phyloP scores from a whole-genome alignment of 2,888 invertebrate genomes.

The Hecatera dysodea region DNA sequence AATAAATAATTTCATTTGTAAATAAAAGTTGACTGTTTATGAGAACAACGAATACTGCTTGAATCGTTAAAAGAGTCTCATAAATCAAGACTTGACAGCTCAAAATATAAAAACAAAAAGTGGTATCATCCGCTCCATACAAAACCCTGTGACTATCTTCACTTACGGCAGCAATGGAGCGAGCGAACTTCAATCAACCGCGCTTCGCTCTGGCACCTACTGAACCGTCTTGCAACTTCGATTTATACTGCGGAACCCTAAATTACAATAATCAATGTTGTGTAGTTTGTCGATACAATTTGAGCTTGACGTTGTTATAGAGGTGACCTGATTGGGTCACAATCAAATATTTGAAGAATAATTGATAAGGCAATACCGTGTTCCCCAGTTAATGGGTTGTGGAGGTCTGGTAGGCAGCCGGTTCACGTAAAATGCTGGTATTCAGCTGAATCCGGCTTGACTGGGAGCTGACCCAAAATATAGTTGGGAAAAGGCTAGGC shows the following conservation, averaged over 20 bases:
- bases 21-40: too few relatives aligned
- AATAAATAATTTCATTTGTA: too few relatives aligned
- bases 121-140: conserved; percentile 67
- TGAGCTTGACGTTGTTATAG: neutral
- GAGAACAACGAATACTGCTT: too few relatives aligned
- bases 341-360: neutral
- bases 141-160: conserved; percentile 47
- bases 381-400: too few relatives aligned
- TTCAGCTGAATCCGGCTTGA: too few relatives aligned
- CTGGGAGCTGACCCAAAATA: too few relatives aligned
- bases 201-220: conserved; percentile 72
- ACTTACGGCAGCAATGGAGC: conserved; percentile 60
- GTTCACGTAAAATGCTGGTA: too few relatives aligned
- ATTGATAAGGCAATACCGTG: too few relatives aligned
- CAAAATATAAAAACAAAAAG: neutral
- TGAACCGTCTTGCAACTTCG: conserved; percentile 75
- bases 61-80: too few relatives aligned
- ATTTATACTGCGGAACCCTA: conserved; percentile 58
- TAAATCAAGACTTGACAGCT: neutral
- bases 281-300: conserved; percentile 7
- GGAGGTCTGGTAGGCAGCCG: too few relatives aligned
- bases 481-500: too few relatives aligned
- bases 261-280: conserved; percentile 46
- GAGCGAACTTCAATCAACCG: conserved; percentile 75
- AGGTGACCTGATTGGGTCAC: neutral